Base-by-base conservation (phyloP, 2,888 invertebrate species). In the Alsophila aescularia region DNA sequence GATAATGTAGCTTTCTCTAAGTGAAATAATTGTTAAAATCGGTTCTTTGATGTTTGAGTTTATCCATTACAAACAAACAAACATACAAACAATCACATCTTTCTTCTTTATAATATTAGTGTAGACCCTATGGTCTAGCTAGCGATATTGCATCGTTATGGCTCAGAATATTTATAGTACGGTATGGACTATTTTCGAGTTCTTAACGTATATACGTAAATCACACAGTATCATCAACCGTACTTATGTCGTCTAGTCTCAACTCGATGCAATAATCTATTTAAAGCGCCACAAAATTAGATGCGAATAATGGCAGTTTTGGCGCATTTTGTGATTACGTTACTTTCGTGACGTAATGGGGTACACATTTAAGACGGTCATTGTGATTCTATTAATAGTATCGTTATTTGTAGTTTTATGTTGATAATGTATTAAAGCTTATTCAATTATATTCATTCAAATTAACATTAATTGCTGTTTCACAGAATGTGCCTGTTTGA, bases 131-230 rank as follows among this genome's bases (percentile, higher is more conserved):
- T 24, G 24, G 1, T 24, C 3, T 8, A 8, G 24, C 24, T 5
- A 6, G 29, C 39, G 15, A 29, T 41, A 29, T 29, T 41, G 29
- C 21, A 43, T 37, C 13, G 18, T 9, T 37, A 0, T n/a, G n/a
- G n/a, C n/a, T 13, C 12, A 13, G 21, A n/a, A n/a, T n/a, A n/a
- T n/a, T n/a, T n/a, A n/a, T n/a, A n/a, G n/a, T n/a, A n/a, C n/a
- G n/a, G n/a, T n/a, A n/a, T n/a, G n/a, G n/a, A n/a, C 43, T 54
- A 48, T 54, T 54, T 54, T 43, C 27, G 37, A 42, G 37, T 31
- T 36, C 24, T 42, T n/a, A n/a, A n/a, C n/a, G 51, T 47, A 47
- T 36, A 36, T 37, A 37, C 53, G 48, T 48, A 54, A 48, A 48
- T 54, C 48, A 48, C 13, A 40, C 40, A 35, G 53, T 48, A 48